phyloP scores from a whole-genome alignment of 2,888 invertebrate species.

The Coleophora flavipennella region DNA sequence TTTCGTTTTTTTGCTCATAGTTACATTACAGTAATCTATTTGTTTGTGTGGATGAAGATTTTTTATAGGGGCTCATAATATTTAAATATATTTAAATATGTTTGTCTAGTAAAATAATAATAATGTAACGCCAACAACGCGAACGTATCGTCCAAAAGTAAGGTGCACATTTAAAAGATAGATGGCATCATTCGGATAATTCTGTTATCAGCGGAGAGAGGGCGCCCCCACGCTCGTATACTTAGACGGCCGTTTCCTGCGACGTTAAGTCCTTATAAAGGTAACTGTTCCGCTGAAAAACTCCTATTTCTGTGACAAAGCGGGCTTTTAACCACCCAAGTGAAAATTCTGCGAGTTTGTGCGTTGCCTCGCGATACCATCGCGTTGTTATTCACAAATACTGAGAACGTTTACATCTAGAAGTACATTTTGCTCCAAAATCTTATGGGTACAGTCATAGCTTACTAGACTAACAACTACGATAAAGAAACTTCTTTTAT shows the following conservation, averaged over 20 bases:
- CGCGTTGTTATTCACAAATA: slow-evolving; percentile 30
- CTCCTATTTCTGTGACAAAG: slow-evolving; percentile 61
- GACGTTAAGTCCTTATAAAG: slow-evolving; percentile 66
- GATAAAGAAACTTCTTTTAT: too few species aligned
- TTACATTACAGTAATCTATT: too few species aligned
- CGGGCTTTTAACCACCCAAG: slow-evolving; percentile 51
- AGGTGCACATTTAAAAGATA: slow-evolving; percentile 76
- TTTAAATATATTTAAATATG: too few species aligned
- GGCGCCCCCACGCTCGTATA: slow-evolving; percentile 62
- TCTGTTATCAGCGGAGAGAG: slow-evolving; percentile 75
- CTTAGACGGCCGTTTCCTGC: slow-evolving; percentile 63
- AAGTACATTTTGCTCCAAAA: too few species aligned
- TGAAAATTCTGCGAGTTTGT: slow-evolving; percentile 49
- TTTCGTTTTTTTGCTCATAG: too few species aligned
- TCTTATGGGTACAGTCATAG: too few species aligned
- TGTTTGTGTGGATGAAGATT: too few species aligned
- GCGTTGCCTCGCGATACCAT: slow-evolving; percentile 35
- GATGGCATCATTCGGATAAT: slow-evolving; percentile 77
- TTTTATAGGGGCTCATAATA: too few species aligned
- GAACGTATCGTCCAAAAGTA: slow-evolving; percentile 44
- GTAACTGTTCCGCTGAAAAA: slow-evolving; percentile 64
- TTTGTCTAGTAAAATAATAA: too few species aligned
- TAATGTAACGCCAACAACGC: slow-evolving; percentile 6
- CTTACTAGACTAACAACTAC: too few species aligned
- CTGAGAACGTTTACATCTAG: too few species aligned